Percentiles rank a stretch among this genome's conserved stretches.
Evolutionary conservation across 2,888 invertebrate species (phyloP).

Genomic region (Brachypalpus laphriformis): DNA sequence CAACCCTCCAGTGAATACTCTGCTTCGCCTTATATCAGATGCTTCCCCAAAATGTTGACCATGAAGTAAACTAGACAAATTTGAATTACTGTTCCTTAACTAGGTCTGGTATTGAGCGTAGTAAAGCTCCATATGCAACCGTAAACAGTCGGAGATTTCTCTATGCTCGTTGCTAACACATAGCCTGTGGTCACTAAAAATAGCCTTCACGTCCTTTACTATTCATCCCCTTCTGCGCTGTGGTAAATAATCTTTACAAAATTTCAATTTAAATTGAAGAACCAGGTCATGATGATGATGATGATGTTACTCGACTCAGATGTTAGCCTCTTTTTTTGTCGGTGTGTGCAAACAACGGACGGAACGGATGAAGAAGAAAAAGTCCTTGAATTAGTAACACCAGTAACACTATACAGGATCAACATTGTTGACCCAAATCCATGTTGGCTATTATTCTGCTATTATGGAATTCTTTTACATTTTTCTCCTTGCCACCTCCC

Average conservation of each 20-base stretch:
- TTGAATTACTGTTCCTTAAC: neutral
- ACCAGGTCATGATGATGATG: conserved; percentile 47
- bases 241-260: conserved; percentile 19
- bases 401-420: conserved; percentile 65
- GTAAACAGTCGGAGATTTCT: neutral
- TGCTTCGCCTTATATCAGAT: neutral
- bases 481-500: neutral
- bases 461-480: conserved; percentile 57
- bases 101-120: neutral
- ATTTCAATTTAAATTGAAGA: conserved; percentile 54
- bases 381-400: conserved; percentile 69
- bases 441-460: conserved; percentile 58
- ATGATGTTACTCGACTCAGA: conserved; percentile 29
- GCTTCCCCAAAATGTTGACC: neutral
- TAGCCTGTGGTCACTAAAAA: conserved; percentile 53
- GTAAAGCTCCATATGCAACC: neutral
- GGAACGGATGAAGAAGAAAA: conserved; percentile 43
- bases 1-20: neutral
- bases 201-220: neutral
- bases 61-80: neutral
- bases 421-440: conserved; percentile 72
- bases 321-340: neutral
- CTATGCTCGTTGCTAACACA: neutral
- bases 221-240: neutral
- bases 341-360: neutral